A percentile compares a stretch with the other conserved stretches of the same genome.
Evolutionary conservation across 2,113 vertebrate species (phyloP).

Genomic region (Psilopsiagon aurifrons): DNA sequence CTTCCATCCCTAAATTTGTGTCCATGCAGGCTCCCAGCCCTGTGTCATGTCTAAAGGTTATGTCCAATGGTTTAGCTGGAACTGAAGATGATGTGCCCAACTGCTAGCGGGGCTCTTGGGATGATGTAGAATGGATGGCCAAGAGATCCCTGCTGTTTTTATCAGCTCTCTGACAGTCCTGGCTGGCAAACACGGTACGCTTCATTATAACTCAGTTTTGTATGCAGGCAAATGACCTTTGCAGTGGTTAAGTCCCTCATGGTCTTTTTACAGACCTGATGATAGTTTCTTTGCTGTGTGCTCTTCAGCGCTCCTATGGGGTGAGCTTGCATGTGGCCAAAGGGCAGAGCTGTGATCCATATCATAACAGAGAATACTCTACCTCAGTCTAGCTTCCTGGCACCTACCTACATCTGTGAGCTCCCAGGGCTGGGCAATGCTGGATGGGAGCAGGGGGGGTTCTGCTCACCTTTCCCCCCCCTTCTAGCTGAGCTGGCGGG

Average conservation of each 20-base stretch:
- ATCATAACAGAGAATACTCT: neutral
- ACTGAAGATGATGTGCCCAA: neutral
- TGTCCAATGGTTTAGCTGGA: neutral
- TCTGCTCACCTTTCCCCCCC: neutral
- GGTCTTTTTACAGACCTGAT: neutral
- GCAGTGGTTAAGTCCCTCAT: neutral
- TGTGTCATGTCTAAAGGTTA: neutral
- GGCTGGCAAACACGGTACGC: neutral
- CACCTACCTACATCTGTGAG: neutral
- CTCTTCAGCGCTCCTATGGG: accelerated
- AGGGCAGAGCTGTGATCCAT: neutral
- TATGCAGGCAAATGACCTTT: neutral
- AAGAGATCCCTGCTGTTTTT: neutral
- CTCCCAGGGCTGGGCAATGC: neutral
- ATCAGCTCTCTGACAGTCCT: neutral
- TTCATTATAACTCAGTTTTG: neutral
- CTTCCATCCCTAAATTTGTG: neutral
- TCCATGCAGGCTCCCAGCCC: neutral
- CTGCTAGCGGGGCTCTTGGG: neutral
- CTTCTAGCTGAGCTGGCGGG: neutral
- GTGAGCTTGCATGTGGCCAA: neutral
- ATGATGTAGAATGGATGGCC: neutral
- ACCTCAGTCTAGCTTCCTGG: neutral
- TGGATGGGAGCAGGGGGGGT: neutral
- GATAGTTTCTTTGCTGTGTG: neutral